Conservation (phyloP, 1,140 invertebrate species). For the Trichomalopsis sarcophagae region DNA sequence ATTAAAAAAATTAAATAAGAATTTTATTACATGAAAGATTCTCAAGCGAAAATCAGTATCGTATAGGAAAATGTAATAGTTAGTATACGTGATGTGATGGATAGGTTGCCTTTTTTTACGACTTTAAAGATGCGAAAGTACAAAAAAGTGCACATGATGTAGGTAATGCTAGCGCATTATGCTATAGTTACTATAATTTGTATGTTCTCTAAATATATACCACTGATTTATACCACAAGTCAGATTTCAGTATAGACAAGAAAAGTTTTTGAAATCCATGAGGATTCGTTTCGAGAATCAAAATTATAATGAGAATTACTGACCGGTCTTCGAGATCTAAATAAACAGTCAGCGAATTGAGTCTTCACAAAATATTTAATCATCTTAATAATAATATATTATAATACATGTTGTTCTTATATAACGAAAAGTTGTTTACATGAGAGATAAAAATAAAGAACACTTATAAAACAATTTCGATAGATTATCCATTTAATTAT, state of each 20-base stretch:
- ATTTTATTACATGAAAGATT: background rate
- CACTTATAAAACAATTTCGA: slow-evolving; percentile 44
- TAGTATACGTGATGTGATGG: background rate
- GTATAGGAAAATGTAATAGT: background rate
- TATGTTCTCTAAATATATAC: background rate
- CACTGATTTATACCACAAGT: background rate
- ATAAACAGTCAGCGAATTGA: slow-evolving; percentile 45
- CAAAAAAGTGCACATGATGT: background rate
- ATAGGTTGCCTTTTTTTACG: background rate
- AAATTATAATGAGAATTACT: slow-evolving; percentile 5
- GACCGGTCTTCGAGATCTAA: slow-evolving; percentile 11
- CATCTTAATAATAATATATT: slow-evolving; percentile 36
- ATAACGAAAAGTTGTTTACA: slow-evolving; percentile 41
- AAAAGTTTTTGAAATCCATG: background rate
- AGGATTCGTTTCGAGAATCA: background rate
- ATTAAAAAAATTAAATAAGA: background rate
- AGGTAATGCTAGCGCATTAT: background rate
- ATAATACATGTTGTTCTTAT: slow-evolving; percentile 37
- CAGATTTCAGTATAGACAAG: background rate
- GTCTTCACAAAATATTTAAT: slow-evolving; percentile 51
- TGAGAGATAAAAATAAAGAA: slow-evolving; percentile 47
- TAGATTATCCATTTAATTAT: slow-evolving; percentile 44
- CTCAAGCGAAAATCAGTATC: background rate
- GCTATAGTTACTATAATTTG: background rate
- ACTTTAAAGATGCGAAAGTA: background rate